Evolutionary conservation across 2,888 invertebrate genomes (phyloP).

Genomic region (Erpobdella octoculata): DNA sequence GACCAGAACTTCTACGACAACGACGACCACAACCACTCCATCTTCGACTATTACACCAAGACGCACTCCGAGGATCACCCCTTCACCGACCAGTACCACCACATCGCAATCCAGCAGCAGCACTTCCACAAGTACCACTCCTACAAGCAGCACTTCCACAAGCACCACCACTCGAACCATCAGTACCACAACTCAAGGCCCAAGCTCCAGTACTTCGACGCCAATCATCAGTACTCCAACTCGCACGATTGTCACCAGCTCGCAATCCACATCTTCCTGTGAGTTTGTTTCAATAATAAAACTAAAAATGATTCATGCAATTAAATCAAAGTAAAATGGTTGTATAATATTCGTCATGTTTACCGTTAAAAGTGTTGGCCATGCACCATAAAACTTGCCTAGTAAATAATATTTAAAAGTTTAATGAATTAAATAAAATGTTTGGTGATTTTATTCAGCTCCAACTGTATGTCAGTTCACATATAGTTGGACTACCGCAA

Average conservation of each 20-base stretch:
- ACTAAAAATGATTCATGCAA: too few relatives aligned
- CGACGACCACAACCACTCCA: slow-evolving; percentile 12
- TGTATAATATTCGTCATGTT: too few relatives aligned
- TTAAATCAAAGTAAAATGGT: too few relatives aligned
- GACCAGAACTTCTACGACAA: not conserved
- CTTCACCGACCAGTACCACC: not conserved
- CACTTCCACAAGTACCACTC: not conserved
- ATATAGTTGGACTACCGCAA: not conserved
- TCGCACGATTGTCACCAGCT: not conserved
- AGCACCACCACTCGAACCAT: not conserved
- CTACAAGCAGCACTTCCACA: slow-evolving; percentile 4
- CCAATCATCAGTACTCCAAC: not conserved
- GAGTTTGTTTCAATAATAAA: slow-evolving; percentile 6
- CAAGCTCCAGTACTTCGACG: not conserved
- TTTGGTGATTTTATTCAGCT: not conserved
- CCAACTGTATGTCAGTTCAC: not conserved
- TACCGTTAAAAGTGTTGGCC: too few relatives aligned
- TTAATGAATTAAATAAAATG: not conserved
- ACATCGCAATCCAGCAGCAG: not conserved
- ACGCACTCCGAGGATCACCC: not conserved
- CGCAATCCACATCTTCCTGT: not conserved
- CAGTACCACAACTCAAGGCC: not conserved
- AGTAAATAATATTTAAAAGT: not conserved
- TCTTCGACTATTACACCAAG: not conserved
- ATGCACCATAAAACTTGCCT: not conserved